Evolutionary conservation across 2,113 vertebrate genomes (phyloP).

Genomic region (Cochlearius cochlearius): DNA sequence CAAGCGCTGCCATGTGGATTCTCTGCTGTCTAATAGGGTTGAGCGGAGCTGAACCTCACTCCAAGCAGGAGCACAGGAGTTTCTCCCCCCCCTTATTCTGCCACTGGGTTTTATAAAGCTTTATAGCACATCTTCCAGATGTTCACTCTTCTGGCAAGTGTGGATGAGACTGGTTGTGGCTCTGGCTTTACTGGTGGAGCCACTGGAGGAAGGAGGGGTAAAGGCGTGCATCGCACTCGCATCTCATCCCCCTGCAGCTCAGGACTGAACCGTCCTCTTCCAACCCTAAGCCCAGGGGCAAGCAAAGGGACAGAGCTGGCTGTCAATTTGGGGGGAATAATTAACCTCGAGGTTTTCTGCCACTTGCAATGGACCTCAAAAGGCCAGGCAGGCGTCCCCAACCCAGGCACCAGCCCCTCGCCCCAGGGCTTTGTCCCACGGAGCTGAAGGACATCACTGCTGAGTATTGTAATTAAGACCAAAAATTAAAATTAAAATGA

Average conservation of each 20-base stretch:
- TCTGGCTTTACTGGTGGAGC: neutral
- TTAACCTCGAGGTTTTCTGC: neutral
- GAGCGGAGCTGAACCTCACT: neutral
- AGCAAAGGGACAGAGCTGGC: neutral
- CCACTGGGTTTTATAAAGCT: neutral
- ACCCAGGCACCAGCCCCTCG: rapidly evolving
- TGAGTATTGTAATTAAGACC: neutral
- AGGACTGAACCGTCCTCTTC: conserved; percentile 65
- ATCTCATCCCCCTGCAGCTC: conserved; percentile 75
- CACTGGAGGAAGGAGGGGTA: neutral
- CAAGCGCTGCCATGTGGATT: neutral
- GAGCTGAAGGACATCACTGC: conserved; percentile 75
- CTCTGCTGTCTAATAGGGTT: neutral
- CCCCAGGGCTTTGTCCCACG: conserved; percentile 43
- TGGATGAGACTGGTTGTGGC: neutral
- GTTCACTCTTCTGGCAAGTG: neutral
- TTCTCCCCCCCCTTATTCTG: neutral
- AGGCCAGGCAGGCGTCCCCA: rapidly evolving
- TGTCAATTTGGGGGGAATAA: rapidly evolving
- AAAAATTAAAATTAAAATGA: neutral
- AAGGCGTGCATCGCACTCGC: rapidly evolving
- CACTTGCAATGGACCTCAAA: rapidly evolving
- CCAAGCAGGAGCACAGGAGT: neutral
- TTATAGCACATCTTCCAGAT: neutral
- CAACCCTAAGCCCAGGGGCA: conserved; percentile 69